Evolutionary conservation across 2,797 vertebrate genomes (phyloP), one percentile per base, ranked within the genome.

Genomic region (Mionectes olivaceus): DNA sequence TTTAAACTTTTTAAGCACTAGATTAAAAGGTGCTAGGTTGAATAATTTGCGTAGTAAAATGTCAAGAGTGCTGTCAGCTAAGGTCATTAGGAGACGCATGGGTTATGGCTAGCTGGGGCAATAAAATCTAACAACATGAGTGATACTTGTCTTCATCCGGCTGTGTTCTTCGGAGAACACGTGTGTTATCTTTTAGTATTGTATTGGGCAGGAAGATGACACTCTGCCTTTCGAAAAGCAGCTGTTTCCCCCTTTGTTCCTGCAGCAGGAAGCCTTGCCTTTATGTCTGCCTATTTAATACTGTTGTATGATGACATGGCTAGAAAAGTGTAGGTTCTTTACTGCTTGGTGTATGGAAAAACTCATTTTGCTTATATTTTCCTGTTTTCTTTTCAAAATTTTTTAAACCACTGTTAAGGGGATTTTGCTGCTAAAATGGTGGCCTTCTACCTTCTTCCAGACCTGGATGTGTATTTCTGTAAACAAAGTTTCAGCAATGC

Each of bases 151-250:
- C 56, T 80, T 74, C 41, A 60, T 64, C 47, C 2, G 2, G 21
- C 64, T 69, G 7, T 2, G 4, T 4, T 39, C n/a, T 88, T 90
- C 4, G 3, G 47, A 92, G 57, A 65, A 73, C 0, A 2, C 15
- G 32, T n/a, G 67, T 70, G 55, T 52, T 95, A 55, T 78, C 68
- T 91, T 4, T 2, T 61, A 73, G 61, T 65, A 57, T 30, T 80
- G 44, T 74, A 33, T n/a, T 78, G 52, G 61, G 28, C 73, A 91
- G 73, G 73, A 88, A 87, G 84, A 81, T 71, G 82, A 89, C n/a
- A 77, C 43, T 89, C 56, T 89, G 65, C 55, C 77, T 93, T 82
- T 83, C 76, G 85, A 89, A 85, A 55, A 91, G 50, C 75, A 83
- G 43, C 89, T 89, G 81, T 67, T 96, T 93, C 82, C 63, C 41